Evolutionary conservation across 1,140 invertebrate genomes (phyloP).

Genomic region (Ephestia elutella): DNA sequence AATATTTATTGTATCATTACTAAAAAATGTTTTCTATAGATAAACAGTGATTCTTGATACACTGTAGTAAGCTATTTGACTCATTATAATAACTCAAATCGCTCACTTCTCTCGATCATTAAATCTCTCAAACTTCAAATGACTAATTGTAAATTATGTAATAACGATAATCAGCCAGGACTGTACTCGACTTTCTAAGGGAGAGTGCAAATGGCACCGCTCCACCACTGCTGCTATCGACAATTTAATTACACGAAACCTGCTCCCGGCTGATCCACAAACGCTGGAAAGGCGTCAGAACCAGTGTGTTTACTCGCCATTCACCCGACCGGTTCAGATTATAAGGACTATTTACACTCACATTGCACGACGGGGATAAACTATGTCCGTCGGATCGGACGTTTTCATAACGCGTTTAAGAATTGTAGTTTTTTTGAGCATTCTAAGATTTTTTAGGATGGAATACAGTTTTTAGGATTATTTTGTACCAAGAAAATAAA

Average conservation of each 20-base stretch:
- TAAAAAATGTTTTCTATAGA: no score
- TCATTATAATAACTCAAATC: no score
- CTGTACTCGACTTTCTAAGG: background rate
- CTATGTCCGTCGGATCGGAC: background rate
- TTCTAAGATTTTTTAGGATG: no score
- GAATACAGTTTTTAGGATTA: no score
- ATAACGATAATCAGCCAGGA: background rate
- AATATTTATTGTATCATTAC: no score
- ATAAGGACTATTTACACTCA: background rate
- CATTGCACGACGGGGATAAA: no score
- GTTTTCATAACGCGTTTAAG: background rate
- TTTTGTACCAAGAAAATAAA: no score
- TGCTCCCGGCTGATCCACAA: conserved; percentile 2
- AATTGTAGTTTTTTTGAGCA: background rate
- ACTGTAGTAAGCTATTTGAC: no score
- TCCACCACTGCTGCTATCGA: background rate
- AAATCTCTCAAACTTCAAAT: no score
- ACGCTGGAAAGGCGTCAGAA: conserved; percentile 8
- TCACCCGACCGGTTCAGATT: background rate
- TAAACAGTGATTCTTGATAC: no score
- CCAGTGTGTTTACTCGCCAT: conserved; percentile 6
- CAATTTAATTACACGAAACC: conserved; percentile 10
- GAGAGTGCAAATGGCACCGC: background rate
- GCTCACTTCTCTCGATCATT: no score
- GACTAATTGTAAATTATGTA: no score